Evolutionary conservation across 2,797 vertebrate species (phyloP).

Genomic region (Scolopax rusticola): DNA sequence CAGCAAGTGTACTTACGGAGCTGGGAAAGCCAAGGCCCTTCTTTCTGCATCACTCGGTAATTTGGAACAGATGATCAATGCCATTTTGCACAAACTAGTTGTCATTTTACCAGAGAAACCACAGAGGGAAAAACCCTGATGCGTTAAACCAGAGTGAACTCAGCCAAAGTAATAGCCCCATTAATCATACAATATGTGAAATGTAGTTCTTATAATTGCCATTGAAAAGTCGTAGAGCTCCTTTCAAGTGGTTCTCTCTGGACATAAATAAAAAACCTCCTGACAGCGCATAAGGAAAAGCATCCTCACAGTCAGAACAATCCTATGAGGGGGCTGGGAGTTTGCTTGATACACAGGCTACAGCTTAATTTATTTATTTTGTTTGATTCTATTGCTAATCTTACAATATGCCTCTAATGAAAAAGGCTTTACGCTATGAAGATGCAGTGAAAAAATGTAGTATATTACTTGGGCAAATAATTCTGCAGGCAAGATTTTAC

Average conservation of each 20-base stretch:
- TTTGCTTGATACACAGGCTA: background rate
- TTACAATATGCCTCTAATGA: constrained; percentile 17
- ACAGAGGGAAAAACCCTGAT: constrained; percentile 6
- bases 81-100: background rate
- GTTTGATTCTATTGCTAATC: constrained; percentile 48
- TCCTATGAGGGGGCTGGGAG: background rate
- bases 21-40: constrained; percentile 13
- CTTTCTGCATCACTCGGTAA: background rate
- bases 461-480: background rate
- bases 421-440: constrained; percentile 6
- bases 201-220: constrained; percentile 52
- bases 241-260: constrained; percentile 42
- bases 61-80: constrained; percentile 48
- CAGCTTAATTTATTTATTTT: constrained; percentile 45
- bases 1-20: background rate
- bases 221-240: constrained; percentile 33
- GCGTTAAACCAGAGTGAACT: constrained; percentile 42
- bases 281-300: background rate
- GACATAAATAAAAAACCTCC: constrained; percentile 2
- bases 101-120: constrained; percentile 31
- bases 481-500: constrained; percentile 11
- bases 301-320: background rate
- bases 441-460: background rate
- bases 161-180: constrained; percentile 50
- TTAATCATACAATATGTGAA: constrained; percentile 59